These are phyloP conservation scores for Diarsia dahlii DNA, from an alignment of 2,888 invertebrate species.

Conservation along the genomic window DNA sequence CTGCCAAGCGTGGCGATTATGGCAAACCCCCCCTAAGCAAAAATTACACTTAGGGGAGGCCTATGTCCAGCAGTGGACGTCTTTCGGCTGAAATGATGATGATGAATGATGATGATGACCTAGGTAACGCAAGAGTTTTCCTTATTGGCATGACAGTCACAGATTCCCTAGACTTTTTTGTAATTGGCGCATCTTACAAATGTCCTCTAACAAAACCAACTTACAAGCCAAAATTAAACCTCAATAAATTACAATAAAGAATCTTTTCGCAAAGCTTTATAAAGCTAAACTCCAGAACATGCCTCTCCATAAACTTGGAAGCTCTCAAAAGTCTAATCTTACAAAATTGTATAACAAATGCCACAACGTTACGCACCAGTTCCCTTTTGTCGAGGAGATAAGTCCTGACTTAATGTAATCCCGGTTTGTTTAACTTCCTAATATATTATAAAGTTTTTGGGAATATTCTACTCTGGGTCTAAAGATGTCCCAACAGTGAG, in stretches of 20 bases:
- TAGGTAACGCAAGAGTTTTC: no score
- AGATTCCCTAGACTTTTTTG: no score
- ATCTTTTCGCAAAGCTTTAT: constrained; percentile 11
- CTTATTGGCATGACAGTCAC: no score
- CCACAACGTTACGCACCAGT: constrained; percentile 41
- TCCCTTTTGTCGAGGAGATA: constrained; percentile 51
- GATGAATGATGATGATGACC: no score
- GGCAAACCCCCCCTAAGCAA: no score
- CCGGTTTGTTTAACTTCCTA: constrained; percentile 56
- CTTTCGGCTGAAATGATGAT: no score
- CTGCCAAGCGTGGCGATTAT: no score
- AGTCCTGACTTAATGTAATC: constrained; percentile 54
- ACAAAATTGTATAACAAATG: constrained; percentile 59
- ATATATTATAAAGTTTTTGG: constrained; percentile 55
- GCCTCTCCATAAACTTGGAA: constrained; percentile 28
- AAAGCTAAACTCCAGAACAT: constrained; percentile 19
- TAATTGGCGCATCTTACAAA: no score
- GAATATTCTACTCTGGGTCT: neutral
- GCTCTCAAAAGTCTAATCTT: constrained; percentile 53
- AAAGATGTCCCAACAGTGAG: neutral
- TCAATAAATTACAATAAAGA: constrained; percentile 13
- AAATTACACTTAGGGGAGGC: no score
- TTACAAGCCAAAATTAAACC: neutral
- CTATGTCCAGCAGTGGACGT: no score
- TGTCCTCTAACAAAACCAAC: neutral